Conservation (phyloP, 2,797 vertebrate genomes). For the Phataginus tetradactyla region DNA sequence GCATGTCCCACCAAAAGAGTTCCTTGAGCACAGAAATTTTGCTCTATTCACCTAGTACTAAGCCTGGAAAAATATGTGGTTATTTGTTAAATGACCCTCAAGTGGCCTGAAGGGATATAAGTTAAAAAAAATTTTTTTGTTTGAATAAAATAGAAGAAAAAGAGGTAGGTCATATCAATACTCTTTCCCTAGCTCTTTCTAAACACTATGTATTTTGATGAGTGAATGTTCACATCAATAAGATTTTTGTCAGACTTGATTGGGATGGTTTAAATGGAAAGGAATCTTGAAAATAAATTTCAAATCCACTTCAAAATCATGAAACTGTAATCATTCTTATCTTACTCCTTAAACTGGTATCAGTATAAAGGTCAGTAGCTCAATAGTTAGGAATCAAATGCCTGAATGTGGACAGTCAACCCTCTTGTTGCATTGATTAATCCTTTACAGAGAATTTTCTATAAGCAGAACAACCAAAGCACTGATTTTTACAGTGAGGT, state of each 20-base stretch:
- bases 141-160: constrained; percentile 5
- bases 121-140: neutral
- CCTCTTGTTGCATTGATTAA: neutral
- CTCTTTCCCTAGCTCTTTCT: neutral
- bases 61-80: neutral
- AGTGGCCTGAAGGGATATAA: neutral
- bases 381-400: neutral
- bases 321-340: neutral
- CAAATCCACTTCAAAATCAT: neutral
- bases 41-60: neutral
- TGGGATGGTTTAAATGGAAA: neutral
- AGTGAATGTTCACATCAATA: neutral
- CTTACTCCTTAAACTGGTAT: neutral
- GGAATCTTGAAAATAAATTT: neutral
- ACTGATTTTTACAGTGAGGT: neutral
- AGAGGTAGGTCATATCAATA: neutral
- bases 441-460: neutral
- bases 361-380: neutral
- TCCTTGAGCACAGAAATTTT: neutral
- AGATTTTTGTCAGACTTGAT: neutral
- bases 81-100: neutral
- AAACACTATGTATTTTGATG: neutral
- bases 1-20: neutral
- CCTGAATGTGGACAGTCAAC: neutral
- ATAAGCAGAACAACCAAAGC: neutral